Evolutionary conservation across 2,888 invertebrate genomes (phyloP).

Genomic region (Ennomos fuscantarius): DNA sequence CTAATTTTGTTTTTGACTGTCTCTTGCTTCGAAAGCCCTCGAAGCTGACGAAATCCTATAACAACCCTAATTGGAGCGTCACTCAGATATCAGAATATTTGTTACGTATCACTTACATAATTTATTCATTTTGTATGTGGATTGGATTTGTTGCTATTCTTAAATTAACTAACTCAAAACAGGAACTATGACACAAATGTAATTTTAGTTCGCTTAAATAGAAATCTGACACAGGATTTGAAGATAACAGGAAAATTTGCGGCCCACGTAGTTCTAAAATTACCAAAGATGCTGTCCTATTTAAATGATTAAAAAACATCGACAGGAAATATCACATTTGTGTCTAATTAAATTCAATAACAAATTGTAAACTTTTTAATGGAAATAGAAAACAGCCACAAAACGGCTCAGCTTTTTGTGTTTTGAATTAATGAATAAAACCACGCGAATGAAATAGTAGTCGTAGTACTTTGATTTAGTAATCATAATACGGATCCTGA

Average conservation of each 20-base stretch:
- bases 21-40: constrained; percentile 30
- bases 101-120: constrained; percentile 41
- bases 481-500: too few species aligned
- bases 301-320: constrained; percentile 26
- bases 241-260: not conserved
- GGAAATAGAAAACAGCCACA: too few species aligned
- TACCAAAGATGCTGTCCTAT: constrained; percentile 14
- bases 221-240: constrained; percentile 12
- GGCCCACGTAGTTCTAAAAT: constrained; percentile 14
- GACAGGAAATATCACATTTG: constrained; percentile 26
- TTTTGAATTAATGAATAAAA: too few species aligned
- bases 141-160: too few species aligned
- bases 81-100: constrained; percentile 46
- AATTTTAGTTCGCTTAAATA: not conserved
- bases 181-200: too few species aligned
- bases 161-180: too few species aligned
- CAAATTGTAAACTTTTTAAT: not conserved
- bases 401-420: too few species aligned
- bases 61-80: constrained; percentile 41
- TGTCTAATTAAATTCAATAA: constrained; percentile 19
- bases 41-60: constrained; percentile 32
- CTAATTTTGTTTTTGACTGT: too few species aligned
- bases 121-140: constrained; percentile 7
- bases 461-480: too few species aligned
- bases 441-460: too few species aligned